These are phyloP conservation scores for Drymodes brunneopygia DNA, from an alignment of 2,113 vertebrate genomes.

Conservation along the genomic window DNA sequence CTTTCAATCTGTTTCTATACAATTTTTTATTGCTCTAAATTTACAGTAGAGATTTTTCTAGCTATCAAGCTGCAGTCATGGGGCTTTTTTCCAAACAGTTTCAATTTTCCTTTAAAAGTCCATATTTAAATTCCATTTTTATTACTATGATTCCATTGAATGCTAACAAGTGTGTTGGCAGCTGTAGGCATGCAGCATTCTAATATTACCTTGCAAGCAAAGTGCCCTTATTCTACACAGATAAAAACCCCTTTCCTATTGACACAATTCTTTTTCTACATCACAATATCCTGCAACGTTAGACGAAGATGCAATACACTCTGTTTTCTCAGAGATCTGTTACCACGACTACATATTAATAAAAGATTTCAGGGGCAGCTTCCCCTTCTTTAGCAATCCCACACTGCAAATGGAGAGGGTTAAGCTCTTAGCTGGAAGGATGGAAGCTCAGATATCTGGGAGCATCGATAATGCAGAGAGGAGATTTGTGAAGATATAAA, in stretches of 20 bases:
- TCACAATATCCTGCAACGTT: not conserved
- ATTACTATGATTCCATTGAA: not conserved
- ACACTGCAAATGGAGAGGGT: not conserved
- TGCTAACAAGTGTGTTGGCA: not conserved
- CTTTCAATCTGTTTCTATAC: not conserved
- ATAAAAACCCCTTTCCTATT: not conserved
- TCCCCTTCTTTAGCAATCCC: not conserved
- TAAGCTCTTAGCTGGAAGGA: not conserved
- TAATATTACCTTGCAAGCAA: not conserved
- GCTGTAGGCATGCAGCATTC: not conserved
- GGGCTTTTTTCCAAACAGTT: not conserved
- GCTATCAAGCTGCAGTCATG: not conserved
- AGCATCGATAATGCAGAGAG: not conserved
- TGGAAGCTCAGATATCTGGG: not conserved
- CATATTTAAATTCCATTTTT: not conserved
- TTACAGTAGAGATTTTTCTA: not conserved
- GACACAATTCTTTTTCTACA: not conserved
- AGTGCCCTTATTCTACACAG: not conserved
- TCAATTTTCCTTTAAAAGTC: not conserved
- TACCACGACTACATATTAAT: not conserved
- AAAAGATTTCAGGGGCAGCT: not conserved
- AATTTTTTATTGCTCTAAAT: not conserved
- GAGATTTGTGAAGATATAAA: not conserved
- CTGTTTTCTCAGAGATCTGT: conserved; percentile 17
- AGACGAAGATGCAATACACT: not conserved